These are phyloP conservation scores for Oxyruncus cristatus DNA, from an alignment of 2,113 vertebrate genomes.

Conservation along the genomic window DNA sequence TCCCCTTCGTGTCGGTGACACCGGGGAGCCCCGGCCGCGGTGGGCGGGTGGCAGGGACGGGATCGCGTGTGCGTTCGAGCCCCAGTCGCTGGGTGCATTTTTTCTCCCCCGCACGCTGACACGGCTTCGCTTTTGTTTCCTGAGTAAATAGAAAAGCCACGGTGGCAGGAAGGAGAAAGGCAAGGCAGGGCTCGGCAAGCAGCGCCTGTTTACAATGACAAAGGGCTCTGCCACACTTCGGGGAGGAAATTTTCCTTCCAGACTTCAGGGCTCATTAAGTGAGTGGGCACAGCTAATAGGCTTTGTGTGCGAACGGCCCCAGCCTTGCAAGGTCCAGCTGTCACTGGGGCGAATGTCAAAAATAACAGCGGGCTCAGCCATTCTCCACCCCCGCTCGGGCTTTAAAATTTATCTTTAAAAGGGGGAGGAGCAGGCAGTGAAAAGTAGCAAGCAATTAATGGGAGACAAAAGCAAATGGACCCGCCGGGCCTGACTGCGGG, in stretches of 20 bases:
- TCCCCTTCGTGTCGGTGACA: not conserved
- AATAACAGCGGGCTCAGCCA: conserved; percentile 57
- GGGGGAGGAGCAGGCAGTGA: conserved; percentile 51
- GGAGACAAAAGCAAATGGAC: conserved; percentile 73
- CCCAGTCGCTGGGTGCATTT: not conserved
- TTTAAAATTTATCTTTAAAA: conserved; percentile 42
- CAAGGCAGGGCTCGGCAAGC: conserved; percentile 81
- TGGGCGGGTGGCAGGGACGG: not conserved
- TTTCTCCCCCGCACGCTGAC: not conserved
- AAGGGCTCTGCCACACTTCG: conserved; percentile 89
- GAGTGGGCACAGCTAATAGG: conserved; percentile 90
- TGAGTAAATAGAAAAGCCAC: conserved; percentile 73
- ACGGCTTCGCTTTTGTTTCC: conserved; percentile 67
- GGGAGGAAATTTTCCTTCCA: conserved; percentile 86
- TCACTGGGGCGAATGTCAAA: conserved; percentile 84
- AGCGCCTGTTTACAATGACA: conserved; percentile 90
- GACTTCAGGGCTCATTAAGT: conserved; percentile 86
- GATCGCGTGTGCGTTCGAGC: not conserved
- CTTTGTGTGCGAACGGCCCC: conserved; percentile 79
- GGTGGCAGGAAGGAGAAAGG: conserved; percentile 52
- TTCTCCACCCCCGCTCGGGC: conserved; percentile 3
- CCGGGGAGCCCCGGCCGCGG: not conserved
- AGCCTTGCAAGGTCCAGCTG: conserved; percentile 83
- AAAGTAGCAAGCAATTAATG: conserved; percentile 72
- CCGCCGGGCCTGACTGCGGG: conserved; percentile 6